Conservation (phyloP, 1,140 invertebrate species). For the Drosophila kikkawai region DNA sequence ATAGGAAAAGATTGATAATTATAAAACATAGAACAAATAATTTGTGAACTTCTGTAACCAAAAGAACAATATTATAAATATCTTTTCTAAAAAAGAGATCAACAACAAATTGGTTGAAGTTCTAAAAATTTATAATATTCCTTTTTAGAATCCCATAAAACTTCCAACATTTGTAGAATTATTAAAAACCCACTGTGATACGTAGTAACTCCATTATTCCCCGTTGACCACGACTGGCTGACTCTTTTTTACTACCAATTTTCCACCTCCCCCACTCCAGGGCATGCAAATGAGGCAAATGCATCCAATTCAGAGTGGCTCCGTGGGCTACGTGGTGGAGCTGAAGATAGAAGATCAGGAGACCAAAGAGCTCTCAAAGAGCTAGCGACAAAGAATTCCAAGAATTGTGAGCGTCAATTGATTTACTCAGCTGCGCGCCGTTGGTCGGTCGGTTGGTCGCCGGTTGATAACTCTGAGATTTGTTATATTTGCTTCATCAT, state of each 20-base stretch:
- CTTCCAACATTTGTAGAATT: no score
- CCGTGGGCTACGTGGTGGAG: constrained; percentile 12
- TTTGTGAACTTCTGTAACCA: no score
- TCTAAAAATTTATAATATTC: not conserved
- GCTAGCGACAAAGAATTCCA: constrained; percentile 64
- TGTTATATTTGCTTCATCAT: constrained; percentile 83
- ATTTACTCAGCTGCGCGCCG: constrained; percentile 78
- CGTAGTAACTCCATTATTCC: constrained; percentile 1
- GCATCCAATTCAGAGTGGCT: constrained; percentile 28
- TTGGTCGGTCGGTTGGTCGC: constrained; percentile 17
- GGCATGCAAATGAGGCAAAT: constrained; percentile 39
- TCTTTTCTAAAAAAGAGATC: not conserved
- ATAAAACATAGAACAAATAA: not conserved
- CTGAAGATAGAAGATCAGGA: constrained; percentile 30
- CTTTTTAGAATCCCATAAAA: not conserved
- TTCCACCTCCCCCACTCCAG: not conserved
- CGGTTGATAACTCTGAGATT: constrained; percentile 79
- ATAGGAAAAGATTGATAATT: not conserved
- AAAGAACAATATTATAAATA: no score
- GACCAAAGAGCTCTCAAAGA: constrained; percentile 27
- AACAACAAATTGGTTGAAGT: not conserved
- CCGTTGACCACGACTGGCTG: not conserved
- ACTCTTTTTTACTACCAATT: constrained; percentile 4
- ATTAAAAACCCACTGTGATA: not conserved
- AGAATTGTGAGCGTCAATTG: constrained; percentile 82